phyloP scores from a whole-genome alignment of 1,140 invertebrate genomes.

The Teleopsis dalmanni region DNA sequence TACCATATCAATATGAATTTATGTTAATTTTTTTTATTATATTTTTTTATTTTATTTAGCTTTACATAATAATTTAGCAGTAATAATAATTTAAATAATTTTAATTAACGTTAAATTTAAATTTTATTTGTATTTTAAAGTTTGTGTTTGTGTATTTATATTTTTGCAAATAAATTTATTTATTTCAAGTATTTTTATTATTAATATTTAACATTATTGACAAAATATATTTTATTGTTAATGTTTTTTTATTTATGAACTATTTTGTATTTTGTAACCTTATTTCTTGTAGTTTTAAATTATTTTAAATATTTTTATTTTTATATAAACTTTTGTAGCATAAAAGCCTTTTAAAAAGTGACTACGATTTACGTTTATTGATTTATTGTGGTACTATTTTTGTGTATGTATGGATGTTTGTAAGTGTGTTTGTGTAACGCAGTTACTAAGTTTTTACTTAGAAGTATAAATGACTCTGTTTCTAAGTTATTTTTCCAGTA shows the following conservation, averaged over 20 bases:
- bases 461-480: too few species aligned
- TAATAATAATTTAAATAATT: too few species aligned
- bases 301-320: too few species aligned
- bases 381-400: too few species aligned
- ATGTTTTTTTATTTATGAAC: conserved; percentile 5
- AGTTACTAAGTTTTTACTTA: too few species aligned
- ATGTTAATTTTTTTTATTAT: conserved; percentile 6
- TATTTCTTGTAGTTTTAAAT: too few species aligned
- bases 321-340: conserved; percentile 9
- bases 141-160: conserved; percentile 13
- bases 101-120: conserved; percentile 2
- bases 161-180: too few species aligned
- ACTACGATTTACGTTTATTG: conserved; percentile 2
- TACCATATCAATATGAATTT: too few species aligned
- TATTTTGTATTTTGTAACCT: not conserved
- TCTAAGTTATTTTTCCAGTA: too few species aligned
- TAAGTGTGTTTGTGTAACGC: too few species aligned
- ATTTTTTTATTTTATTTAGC: not conserved
- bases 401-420: too few species aligned
- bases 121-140: conserved; percentile 12
- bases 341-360: conserved; percentile 2
- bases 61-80: conserved; percentile 6
- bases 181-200: conserved; percentile 13
- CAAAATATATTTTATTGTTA: conserved; percentile 30
- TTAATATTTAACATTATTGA: conserved; percentile 39